Conservation (phyloP, 1,140 invertebrate species). For the Pseudomyrmex sp. region DNA sequence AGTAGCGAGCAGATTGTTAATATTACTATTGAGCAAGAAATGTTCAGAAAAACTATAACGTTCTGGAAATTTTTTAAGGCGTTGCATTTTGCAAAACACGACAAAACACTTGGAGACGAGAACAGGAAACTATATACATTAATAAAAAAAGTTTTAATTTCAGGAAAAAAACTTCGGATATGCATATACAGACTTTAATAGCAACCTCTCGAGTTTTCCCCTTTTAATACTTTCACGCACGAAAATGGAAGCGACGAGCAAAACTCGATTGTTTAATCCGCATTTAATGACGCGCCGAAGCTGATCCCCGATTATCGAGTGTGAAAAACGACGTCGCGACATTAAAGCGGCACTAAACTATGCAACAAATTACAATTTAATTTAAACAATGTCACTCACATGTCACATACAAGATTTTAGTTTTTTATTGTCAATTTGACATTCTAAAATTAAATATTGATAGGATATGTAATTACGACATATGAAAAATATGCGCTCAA, state of each 20-base stretch:
- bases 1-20: too few species aligned
- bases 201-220: not conserved
- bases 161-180: not conserved
- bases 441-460: too few species aligned
- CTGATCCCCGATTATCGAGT: slow-evolving; percentile 27
- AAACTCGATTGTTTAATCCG: slow-evolving; percentile 62
- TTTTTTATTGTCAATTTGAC: too few species aligned
- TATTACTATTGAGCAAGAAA: too few species aligned
- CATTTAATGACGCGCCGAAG: slow-evolving; percentile 60
- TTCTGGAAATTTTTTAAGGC: not conserved
- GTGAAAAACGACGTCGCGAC: slow-evolving; percentile 30
- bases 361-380: slow-evolving; percentile 3
- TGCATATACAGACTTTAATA: not conserved
- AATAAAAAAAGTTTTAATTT: not conserved
- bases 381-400: slow-evolving; percentile 1
- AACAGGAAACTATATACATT: too few species aligned
- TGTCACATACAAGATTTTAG: not conserved
- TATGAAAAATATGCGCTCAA: too few species aligned
- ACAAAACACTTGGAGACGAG: too few species aligned
- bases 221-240: not conserved
- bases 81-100: not conserved
- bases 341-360: not conserved
- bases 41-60: too few species aligned
- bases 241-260: slow-evolving; percentile 3
- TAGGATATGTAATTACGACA: too few species aligned